phyloP scores from a whole-genome alignment of 2,797 vertebrate genomes.

The Galaxias olidus region DNA sequence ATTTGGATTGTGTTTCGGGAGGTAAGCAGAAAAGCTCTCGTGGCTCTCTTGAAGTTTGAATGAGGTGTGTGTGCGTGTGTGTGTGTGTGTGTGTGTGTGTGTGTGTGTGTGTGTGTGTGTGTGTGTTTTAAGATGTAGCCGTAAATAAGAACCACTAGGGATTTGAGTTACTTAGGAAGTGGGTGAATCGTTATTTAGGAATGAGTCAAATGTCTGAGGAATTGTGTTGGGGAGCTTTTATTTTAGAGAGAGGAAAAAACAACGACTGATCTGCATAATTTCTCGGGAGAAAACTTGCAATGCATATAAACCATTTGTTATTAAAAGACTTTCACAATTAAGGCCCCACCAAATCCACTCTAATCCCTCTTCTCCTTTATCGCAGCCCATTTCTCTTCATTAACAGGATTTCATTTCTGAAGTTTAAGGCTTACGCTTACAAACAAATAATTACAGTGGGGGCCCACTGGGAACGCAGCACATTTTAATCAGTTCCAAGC shows the following conservation, averaged over 20 bases:
- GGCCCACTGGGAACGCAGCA: conserved; percentile 56
- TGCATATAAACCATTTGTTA: conserved; percentile 49
- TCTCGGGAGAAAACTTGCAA: conserved; percentile 44
- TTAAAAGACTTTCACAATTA: conserved; percentile 64
- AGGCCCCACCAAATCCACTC: conserved; percentile 45
- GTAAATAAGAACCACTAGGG: neutral
- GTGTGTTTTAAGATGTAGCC: conserved; percentile 14
- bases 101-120: no score
- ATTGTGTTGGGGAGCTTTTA: neutral
- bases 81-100: no score
- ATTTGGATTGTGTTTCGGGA: conserved; percentile 49
- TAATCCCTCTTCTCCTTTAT: conserved; percentile 51
- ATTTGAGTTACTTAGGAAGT: conserved; percentile 11
- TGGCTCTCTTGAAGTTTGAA: conserved; percentile 43
- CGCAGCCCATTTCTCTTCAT: conserved; percentile 66
- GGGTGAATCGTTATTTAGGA: conserved; percentile 27
- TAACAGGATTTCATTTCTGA: conserved; percentile 65
- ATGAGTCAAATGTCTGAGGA: neutral
- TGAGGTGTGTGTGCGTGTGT: no score
- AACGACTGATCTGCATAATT: conserved; percentile 25
- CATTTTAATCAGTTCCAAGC: conserved; percentile 72
- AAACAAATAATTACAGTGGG: conserved; percentile 72
- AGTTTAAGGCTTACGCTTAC: conserved; percentile 69
- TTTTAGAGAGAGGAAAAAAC: neutral
- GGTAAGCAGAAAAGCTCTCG: conserved; percentile 41